Conservation (phyloP, 2,888 invertebrate species). For the Apamea anceps region DNA sequence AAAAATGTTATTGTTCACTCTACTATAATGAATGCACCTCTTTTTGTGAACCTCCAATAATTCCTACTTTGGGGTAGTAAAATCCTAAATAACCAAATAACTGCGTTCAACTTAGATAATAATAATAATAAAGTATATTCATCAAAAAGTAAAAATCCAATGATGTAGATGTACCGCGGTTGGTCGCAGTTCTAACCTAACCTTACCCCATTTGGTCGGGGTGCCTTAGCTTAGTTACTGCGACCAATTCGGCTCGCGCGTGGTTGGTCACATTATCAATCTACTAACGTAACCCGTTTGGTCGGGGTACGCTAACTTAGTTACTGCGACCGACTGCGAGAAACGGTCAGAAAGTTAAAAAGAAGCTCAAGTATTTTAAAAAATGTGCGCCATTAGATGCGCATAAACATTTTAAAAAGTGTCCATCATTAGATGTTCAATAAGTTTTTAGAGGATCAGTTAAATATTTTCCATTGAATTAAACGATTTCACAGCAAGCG, state of each 20-base stretch:
- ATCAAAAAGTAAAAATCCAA: too few relatives aligned
- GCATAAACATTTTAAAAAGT: background rate
- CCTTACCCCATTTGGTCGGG: background rate
- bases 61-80: background rate
- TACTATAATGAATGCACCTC: background rate
- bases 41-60: background rate
- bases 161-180: background rate
- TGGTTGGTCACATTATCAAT: background rate
- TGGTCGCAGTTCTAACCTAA: background rate
- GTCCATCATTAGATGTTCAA: background rate
- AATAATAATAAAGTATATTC: too few relatives aligned
- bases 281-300: background rate
- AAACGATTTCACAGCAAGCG: constrained; percentile 61
- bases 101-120: background rate
- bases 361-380: background rate
- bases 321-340: background rate
- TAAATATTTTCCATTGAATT: constrained; percentile 74
- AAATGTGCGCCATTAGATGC: background rate
- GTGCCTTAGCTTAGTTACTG: background rate
- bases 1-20: constrained; percentile 2
- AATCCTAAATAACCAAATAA: background rate
- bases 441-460: background rate
- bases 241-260: background rate
- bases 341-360: background rate
- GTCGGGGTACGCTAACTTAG: background rate